These are phyloP conservation scores for Drosophila phalerata DNA, from an alignment of 2,888 invertebrate species.

Conservation along the genomic window DNA sequence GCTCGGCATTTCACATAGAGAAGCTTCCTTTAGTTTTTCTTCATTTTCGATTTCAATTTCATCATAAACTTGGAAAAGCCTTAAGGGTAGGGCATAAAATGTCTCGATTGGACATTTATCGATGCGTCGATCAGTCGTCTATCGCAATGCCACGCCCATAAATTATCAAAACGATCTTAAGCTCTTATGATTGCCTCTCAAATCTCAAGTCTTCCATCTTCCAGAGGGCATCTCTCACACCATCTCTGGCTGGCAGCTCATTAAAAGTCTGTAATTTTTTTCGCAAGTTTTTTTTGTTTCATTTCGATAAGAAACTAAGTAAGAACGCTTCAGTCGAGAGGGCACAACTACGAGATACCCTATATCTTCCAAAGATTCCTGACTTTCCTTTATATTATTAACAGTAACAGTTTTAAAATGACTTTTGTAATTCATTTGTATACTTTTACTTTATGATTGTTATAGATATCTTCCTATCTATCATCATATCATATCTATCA, in stretches of 20 bases:
- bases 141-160: slow-evolving; percentile 21
- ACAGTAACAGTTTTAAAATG: too few species aligned
- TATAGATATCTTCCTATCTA: too few species aligned
- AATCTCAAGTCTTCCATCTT: slow-evolving; percentile 7
- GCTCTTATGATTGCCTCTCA: slow-evolving; percentile 45
- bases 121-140: slow-evolving; percentile 22
- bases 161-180: slow-evolving; percentile 33
- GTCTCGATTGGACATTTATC: slow-evolving; percentile 19
- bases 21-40: slow-evolving; percentile 10
- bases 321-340: too few species aligned
- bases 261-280: slow-evolving; percentile 65
- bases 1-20: slow-evolving; percentile 26
- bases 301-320: slow-evolving; percentile 16
- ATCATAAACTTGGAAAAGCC: slow-evolving; percentile 41
- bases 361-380: too few species aligned
- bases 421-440: too few species aligned
- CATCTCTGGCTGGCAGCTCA: slow-evolving; percentile 58
- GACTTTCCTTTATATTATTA: too few species aligned
- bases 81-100: slow-evolving; percentile 26
- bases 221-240: slow-evolving; percentile 34
- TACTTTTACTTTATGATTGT: too few species aligned
- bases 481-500: too few species aligned
- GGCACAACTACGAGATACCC: background rate
- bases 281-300: slow-evolving; percentile 51
- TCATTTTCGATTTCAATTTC: slow-evolving; percentile 31